Evolutionary conservation across 2,113 vertebrate species (phyloP).

Genomic region (Bujurquina vittata): DNA sequence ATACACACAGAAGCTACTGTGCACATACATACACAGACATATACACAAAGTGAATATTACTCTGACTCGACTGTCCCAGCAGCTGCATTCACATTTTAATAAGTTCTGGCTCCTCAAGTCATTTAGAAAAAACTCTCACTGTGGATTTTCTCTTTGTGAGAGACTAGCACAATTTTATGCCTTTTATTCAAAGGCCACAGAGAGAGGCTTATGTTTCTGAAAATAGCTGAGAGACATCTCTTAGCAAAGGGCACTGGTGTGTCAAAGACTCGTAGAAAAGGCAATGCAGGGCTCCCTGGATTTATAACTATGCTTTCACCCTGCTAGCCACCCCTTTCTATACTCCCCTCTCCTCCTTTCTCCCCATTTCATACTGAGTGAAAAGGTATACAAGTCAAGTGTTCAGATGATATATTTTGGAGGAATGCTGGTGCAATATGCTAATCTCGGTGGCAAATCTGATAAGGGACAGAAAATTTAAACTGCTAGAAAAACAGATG

Average conservation of each 20-base stretch:
- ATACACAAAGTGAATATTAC: slow-evolving; percentile 7
- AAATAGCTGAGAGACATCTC: slow-evolving; percentile 62
- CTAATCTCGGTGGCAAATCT: slow-evolving; percentile 20
- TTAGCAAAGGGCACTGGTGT: slow-evolving; percentile 54
- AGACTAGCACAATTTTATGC: slow-evolving; percentile 61
- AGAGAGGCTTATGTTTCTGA: slow-evolving; percentile 65
- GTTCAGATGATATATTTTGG: slow-evolving; percentile 37
- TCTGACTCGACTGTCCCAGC: background rate
- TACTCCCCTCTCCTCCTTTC: slow-evolving; percentile 11
- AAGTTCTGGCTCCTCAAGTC: slow-evolving; percentile 28
- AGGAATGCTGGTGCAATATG: slow-evolving; percentile 34
- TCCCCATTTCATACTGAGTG: slow-evolving; percentile 19
- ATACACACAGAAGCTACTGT: background rate
- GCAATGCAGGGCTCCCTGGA: slow-evolving; percentile 32
- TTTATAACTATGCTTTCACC: slow-evolving; percentile 72
- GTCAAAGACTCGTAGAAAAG: slow-evolving; percentile 53
- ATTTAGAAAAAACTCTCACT: slow-evolving; percentile 27
- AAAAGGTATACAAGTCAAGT: slow-evolving; percentile 43
- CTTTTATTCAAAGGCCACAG: slow-evolving; percentile 47
- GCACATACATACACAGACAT: slow-evolving; percentile 12
- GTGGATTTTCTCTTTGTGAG: slow-evolving; percentile 46
- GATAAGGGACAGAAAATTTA: background rate
- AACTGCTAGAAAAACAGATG: background rate
- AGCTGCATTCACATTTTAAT: slow-evolving; percentile 45
- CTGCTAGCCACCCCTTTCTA: slow-evolving; percentile 34